phyloP scores from a whole-genome alignment of 2,888 invertebrate species.

The Cantharis lateralis region DNA sequence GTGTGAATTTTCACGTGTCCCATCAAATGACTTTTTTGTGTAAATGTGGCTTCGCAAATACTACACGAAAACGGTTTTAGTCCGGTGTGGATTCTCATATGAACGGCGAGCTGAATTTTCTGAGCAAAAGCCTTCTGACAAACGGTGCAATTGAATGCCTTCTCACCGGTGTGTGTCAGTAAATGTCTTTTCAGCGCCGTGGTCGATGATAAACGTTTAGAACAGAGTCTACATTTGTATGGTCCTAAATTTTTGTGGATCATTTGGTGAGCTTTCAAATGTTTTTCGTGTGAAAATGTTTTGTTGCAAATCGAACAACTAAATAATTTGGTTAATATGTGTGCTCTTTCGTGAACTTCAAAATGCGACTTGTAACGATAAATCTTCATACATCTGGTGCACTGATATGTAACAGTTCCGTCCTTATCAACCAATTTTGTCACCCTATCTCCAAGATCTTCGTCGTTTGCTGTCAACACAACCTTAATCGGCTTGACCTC shows the following conservation, averaged over 20 bases:
- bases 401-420: background rate
- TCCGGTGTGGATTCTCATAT: conserved; percentile 46
- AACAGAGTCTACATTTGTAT: conserved; percentile 44
- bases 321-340: background rate
- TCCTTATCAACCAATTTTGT: background rate
- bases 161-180: conserved; percentile 41
- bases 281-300: background rate
- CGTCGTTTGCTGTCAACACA: background rate
- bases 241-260: background rate
- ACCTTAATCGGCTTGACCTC: background rate
- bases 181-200: conserved; percentile 42
- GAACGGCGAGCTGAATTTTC: conserved; percentile 42
- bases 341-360: background rate
- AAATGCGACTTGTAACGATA: background rate
- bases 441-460: background rate
- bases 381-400: background rate
- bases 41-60: conserved; percentile 25
- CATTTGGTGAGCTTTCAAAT: background rate
- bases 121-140: conserved; percentile 43
- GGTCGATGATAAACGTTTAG: conserved; percentile 39
- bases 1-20: conserved; percentile 38
- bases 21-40: conserved; percentile 14
- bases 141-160: conserved; percentile 41
- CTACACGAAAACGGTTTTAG: conserved; percentile 26
- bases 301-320: background rate